Conservation (phyloP, 92 coral and sea anemone species). For the Porites lobata region DNA sequence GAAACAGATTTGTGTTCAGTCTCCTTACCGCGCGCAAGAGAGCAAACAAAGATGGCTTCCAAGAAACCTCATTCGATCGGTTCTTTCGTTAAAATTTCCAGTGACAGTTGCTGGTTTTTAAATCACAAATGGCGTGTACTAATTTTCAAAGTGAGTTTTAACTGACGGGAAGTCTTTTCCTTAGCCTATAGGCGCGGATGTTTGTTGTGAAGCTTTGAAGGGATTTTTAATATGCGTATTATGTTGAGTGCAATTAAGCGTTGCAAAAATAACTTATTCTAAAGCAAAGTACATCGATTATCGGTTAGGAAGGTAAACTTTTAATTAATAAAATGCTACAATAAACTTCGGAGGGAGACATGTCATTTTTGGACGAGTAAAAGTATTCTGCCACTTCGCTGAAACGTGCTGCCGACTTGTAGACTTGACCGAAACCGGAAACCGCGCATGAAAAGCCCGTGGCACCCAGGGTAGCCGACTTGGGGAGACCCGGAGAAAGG, state of each 20-base stretch:
- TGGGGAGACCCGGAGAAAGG: neutral
- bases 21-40: neutral
- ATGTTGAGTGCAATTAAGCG: neutral
- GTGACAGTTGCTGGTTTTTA: too few species aligned
- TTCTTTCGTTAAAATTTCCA: slow-evolving; percentile 1
- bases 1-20: slow-evolving; percentile 14
- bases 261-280: neutral
- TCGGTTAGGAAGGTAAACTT: too few species aligned
- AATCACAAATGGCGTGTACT: slow-evolving; percentile 12
- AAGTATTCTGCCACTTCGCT: slow-evolving; percentile 9
- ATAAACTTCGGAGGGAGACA: too few species aligned
- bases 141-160: neutral
- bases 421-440: too few species aligned
- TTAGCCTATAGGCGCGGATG: slow-evolving; percentile 17
- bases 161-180: slow-evolving; percentile 8
- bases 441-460: too few species aligned
- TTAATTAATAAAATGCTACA: too few species aligned
- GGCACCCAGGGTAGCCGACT: too few species aligned
- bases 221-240: slow-evolving; percentile 9
- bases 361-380: neutral
- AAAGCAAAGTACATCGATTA: too few species aligned
- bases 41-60: neutral
- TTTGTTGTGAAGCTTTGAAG: slow-evolving; percentile 1
- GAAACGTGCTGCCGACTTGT: slow-evolving; percentile 8
- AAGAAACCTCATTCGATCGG: neutral